Evolutionary conservation across 2,888 invertebrate genomes (phyloP), one percentile per base, ranked within the genome.

Genomic region (Nomada ferruginata): DNA sequence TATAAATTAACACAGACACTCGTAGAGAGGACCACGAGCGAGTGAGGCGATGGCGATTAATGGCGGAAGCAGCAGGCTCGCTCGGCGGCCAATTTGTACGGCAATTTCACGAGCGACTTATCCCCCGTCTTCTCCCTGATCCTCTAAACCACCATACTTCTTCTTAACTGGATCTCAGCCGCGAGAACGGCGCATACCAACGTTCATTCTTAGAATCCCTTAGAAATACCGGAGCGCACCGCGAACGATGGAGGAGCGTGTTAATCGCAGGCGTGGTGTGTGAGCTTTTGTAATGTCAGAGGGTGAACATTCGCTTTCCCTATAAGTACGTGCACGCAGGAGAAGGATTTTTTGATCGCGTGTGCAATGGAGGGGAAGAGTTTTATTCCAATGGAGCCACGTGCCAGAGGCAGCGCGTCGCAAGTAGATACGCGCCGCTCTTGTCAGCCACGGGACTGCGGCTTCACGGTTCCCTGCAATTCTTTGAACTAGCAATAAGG

Each of bases 161-260:
- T 36, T 36, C 75, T 47, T 61, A 55, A 55, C 69, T n/a, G 36
- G 64, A 81, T 74, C 61, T 36, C 75, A 72, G 42, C 74, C 72
- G 50, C 74, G 68, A 66, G 68, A 75, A 60, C 44, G 42, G 47
- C 52, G 75, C 87, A 83, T 87, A 71, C 79, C 85, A 23, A 23
- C 66, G 65, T 44, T 77, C 87, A 88, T 88, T 88, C 87, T 77
- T 86, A 71, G 86, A 88, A 88, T 88, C 79, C 82, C 70, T 85
- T 29, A 72, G 60, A 82, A 88, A 88, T 88, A 88, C 88, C 87
- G 75, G 79, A 79, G 80, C 78, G 76, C 53, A 65, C 63, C 71
- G 61, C 71, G 64, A 69, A 73, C 60, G 55, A 44, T 52, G 63
- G 59, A 76, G 75, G 76, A 65, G 42, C 76, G 76, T 11, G 82